These are phyloP conservation scores for Phylloscopus trochiloides DNA, from an alignment of 2,113 vertebrate species.

Conservation along the genomic window DNA sequence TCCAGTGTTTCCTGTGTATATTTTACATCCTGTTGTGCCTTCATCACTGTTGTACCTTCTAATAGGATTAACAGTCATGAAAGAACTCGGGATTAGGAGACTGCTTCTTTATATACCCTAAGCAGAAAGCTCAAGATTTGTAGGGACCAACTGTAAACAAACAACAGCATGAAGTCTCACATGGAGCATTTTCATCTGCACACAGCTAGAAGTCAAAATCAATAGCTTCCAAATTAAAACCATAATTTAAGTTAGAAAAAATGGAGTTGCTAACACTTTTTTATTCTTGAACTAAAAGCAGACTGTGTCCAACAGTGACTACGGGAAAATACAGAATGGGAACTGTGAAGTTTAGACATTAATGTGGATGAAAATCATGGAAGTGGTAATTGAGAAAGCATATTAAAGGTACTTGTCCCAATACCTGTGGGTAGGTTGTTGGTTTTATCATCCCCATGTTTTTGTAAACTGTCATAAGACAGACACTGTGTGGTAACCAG, in stretches of 20 bases:
- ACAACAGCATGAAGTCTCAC: background rate
- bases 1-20: background rate
- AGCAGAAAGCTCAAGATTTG: background rate
- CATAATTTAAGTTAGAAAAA: background rate
- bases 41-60: background rate
- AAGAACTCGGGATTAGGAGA: background rate
- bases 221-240: background rate
- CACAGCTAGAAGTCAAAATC: background rate
- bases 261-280: background rate
- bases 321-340: background rate
- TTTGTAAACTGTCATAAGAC: background rate
- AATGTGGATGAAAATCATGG: background rate
- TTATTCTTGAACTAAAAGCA: background rate
- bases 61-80: conserved; percentile 14
- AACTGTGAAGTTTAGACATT: background rate
- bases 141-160: background rate
- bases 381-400: background rate
- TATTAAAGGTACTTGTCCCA: background rate
- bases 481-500: background rate
- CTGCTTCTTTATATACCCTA: background rate
- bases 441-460: background rate
- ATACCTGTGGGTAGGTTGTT: background rate
- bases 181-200: background rate
- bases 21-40: background rate
- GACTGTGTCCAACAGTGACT: background rate